phyloP scores from a whole-genome alignment of 2,113 vertebrate species.

The Mugil cephalus region DNA sequence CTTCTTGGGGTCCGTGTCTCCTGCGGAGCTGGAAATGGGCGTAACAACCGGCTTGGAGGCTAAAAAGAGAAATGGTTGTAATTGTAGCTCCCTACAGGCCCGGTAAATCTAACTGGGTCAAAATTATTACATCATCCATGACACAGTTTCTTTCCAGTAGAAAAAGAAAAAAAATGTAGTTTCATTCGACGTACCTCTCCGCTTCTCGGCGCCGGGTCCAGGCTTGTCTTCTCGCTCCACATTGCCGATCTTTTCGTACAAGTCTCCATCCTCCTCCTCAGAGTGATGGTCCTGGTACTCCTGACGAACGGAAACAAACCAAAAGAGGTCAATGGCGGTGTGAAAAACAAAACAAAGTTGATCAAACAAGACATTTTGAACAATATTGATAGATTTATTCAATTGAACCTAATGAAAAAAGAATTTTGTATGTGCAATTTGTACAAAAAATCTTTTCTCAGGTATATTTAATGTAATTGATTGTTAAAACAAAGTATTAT shows the following conservation, averaged over 20 bases:
- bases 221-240: conserved; percentile 79
- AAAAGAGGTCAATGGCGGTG: not conserved
- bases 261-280: conserved; percentile 78
- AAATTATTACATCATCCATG: not conserved
- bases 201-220: conserved; percentile 60
- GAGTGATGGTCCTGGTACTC: conserved; percentile 78
- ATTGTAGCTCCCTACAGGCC: not conserved
- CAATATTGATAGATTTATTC: not conserved
- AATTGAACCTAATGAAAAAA: too few relatives aligned
- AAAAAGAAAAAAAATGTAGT: not conserved
- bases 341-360: too few relatives aligned
- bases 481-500: too few relatives aligned
- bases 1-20: conserved; percentile 85
- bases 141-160: not conserved
- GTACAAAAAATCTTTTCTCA: too few relatives aligned
- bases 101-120: conserved; percentile 2
- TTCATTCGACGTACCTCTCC: conserved; percentile 69
- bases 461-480: too few relatives aligned
- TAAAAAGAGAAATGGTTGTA: not conserved
- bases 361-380: too few relatives aligned
- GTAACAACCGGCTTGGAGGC: conserved; percentile 48
- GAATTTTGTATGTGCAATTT: too few relatives aligned
- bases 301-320: conserved; percentile 37
- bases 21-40: conserved; percentile 17
- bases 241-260: conserved; percentile 83